Conservation (phyloP, 2,113 vertebrate genomes). For the Gymnobelideus leadbeateri region DNA sequence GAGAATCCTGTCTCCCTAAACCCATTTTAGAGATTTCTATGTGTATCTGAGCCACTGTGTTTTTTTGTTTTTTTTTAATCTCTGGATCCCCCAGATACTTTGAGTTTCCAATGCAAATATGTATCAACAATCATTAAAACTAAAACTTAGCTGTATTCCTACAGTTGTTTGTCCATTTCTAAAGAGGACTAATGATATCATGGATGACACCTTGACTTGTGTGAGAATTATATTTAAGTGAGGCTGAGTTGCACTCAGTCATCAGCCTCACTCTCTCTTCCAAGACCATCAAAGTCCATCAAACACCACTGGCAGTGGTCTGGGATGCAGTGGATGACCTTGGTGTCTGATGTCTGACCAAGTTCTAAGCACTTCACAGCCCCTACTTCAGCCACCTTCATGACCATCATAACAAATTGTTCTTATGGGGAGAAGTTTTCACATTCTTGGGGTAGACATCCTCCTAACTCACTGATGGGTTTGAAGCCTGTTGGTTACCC, state of each 20-base stretch:
- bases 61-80: background rate
- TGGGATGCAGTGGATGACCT: background rate
- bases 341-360: background rate
- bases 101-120: background rate
- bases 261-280: background rate
- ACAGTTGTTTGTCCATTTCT: background rate
- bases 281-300: background rate
- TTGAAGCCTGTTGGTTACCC: background rate
- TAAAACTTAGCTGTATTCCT: background rate
- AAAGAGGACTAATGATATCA: background rate
- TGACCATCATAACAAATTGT: background rate
- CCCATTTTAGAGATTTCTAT: background rate
- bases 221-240: background rate
- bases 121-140: too few species aligned
- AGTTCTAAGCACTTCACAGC: background rate
- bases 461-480: background rate
- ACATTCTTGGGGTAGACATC: background rate
- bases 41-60: background rate
- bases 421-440: background rate
- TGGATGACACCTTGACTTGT: background rate
- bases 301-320: background rate
- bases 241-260: background rate
- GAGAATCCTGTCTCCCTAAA: background rate
- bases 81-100: background rate
- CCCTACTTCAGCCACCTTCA: background rate